Conservation (phyloP, 2,797 vertebrate species). For the Semotilus atromaculatus region DNA sequence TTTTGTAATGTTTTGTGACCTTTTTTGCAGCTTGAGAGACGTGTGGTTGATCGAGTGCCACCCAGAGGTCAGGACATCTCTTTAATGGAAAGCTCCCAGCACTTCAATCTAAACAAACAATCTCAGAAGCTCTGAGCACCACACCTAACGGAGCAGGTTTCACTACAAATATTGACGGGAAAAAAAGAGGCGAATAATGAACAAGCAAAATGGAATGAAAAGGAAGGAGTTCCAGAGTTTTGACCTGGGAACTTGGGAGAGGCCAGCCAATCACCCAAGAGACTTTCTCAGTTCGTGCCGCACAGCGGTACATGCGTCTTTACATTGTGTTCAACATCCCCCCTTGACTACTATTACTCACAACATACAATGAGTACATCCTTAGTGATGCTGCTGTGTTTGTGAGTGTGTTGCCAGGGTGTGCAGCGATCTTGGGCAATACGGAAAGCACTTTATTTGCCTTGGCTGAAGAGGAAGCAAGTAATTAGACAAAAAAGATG, state of each 20-base stretch:
- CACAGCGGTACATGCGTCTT: not conserved
- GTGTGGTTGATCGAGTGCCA: not conserved
- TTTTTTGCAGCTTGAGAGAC: not conserved
- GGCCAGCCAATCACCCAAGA: constrained; percentile 1
- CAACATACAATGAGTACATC: constrained; percentile 79
- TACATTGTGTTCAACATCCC: constrained; percentile 53
- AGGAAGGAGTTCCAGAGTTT: not conserved
- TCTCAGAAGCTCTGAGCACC: not conserved
- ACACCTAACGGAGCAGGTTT: constrained; percentile 26
- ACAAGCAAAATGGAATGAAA: not conserved
- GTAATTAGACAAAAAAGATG: constrained; percentile 76
- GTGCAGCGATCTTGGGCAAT: constrained; percentile 72
- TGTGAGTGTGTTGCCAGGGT: constrained; percentile 80
- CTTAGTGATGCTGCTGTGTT: constrained; percentile 82
- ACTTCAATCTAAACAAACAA: constrained; percentile 12
- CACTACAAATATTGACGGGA: not conserved
- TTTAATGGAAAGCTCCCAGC: not conserved
- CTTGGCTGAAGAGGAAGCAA: constrained; percentile 74
- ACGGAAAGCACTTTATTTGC: constrained; percentile 79
- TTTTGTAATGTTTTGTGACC: not conserved
- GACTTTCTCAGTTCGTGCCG: not conserved
- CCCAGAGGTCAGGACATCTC: constrained; percentile 16
- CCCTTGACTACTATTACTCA: constrained; percentile 55
- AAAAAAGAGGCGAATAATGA: not conserved
- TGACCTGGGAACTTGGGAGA: constrained; percentile 19